Base-by-base conservation (phyloP, 2,888 invertebrate species). In the Luperina testacea region DNA sequence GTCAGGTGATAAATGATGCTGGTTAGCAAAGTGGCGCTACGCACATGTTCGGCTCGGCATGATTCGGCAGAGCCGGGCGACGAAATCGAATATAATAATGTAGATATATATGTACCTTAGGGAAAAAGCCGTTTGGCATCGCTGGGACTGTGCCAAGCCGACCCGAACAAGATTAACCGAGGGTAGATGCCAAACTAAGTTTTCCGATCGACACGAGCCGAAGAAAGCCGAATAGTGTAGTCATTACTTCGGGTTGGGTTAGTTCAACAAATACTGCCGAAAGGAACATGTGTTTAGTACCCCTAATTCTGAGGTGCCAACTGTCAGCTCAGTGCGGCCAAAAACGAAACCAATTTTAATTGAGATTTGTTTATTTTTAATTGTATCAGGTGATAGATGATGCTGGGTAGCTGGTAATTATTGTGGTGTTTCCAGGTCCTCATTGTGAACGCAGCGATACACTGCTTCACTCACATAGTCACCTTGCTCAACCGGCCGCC, bases 381-480 rank as follows among this genome's bases (percentile, higher is more conserved):
- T 72, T 17, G 1, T 38, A 51, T 24, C 53, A 48, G 27, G 8
- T 38, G 24, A 38, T 17, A 51, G 53, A 42, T 72, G 9, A 57
- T 57, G 7, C 11, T 71, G 6, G 38, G 17, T 63, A 38, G n/a
- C n/a, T 61, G 38, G 61, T 38, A 57, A 71, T 38, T 7, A n/a
- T 71, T 7, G n/a, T 61, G 63, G 17, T 63, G 8, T n/a, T 78
- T 78, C 6, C 87, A 96, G 96, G 91, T 96, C 1, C 90, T 92
- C 72, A 80, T 92, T 15, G 90, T 95, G 8, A 91, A 92, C 8
- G 88, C 92, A 0, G 92, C 95, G 0, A 51, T 94, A 27, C 96
- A 96, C 81, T 93, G 94, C 72, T 83, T 95, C 59, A 88, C 86
- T 5, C 96, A 96, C 82, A 87, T 95, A 3, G 42, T 90, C 17